Percentiles rank a stretch among this genome's conserved stretches.
phyloP scores from a whole-genome alignment of 2,888 invertebrate species.

The Trachelus iudaicus region DNA sequence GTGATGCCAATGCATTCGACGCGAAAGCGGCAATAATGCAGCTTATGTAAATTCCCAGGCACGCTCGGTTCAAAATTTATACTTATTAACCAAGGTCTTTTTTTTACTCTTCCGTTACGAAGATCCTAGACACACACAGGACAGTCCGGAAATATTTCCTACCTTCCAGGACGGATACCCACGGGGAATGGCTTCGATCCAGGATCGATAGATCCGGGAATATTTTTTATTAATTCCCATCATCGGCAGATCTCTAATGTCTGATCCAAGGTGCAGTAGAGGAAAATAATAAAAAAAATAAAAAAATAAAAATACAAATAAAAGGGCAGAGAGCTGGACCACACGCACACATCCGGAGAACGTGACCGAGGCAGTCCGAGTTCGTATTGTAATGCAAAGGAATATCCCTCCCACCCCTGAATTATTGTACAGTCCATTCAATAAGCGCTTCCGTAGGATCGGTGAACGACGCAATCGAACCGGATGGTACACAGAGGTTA shows the following conservation, averaged over 20 bases:
- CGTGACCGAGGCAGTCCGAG: conserved; percentile 63
- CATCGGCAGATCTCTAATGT: no score
- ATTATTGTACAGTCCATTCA: conserved; percentile 60
- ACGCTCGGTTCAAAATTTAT: conserved; percentile 54
- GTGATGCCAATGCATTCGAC: conserved; percentile 50
- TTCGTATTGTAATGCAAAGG: conserved; percentile 62
- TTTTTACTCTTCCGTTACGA: no score
- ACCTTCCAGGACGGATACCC: no score
- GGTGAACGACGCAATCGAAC: no score
- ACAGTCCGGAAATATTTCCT: no score
- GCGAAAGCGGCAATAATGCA: conserved; percentile 46
- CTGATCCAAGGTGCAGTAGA: no score
- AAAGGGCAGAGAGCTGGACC: conserved; percentile 24
- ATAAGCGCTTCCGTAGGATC: conserved; percentile 48
- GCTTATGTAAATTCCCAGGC: conserved; percentile 60
- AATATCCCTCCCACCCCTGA: conserved; percentile 44
- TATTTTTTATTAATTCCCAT: no score
- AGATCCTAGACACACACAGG: no score
- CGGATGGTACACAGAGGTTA: no score
- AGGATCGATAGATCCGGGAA: no score
- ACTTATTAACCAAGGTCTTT: conserved; percentile 46
- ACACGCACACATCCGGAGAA: conserved; percentile 50
- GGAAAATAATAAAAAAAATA: conserved; percentile 23
- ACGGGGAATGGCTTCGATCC: no score
- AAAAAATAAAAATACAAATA: conserved; percentile 28